Evolutionary conservation across 2,888 invertebrate species (phyloP).

Genomic region (Lamellibrachia satsuma): DNA sequence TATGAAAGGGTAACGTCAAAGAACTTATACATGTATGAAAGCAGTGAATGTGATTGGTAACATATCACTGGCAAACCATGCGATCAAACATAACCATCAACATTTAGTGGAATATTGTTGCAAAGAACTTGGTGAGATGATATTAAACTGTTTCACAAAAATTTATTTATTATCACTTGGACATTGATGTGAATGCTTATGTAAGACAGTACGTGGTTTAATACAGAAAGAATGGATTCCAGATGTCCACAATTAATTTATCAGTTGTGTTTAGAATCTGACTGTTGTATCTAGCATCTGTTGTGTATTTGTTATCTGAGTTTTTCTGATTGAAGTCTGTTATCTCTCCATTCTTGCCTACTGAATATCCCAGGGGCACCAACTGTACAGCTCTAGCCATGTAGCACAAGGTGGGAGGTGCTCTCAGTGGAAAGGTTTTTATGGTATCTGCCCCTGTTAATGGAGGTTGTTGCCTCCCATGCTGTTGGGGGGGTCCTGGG

Average conservation of each 20-base stretch:
- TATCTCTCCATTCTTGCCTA: not conserved
- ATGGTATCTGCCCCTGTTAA: not conserved
- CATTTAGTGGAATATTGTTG: constrained; percentile 1
- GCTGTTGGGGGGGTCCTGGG: not conserved
- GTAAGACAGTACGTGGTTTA: not conserved
- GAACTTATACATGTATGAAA: not conserved
- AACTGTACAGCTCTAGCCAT: not conserved
- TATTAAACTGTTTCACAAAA: not conserved
- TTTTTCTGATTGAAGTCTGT: not conserved
- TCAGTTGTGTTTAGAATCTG: not conserved
- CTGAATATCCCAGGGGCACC: not conserved
- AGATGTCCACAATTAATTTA: not conserved
- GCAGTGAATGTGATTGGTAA: not conserved
- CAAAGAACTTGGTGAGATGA: not conserved
- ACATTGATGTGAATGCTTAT: not conserved
- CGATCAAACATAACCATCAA: not conserved
- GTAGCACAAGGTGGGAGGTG: not conserved
- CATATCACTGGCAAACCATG: not conserved
- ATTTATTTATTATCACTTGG: not conserved
- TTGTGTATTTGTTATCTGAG: not conserved
- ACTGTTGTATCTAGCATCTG: not conserved
- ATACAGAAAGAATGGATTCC: not conserved
- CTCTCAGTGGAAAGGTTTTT: not conserved
- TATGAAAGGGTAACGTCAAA: not conserved
- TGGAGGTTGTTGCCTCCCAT: not conserved